Evolutionary conservation across 2,113 vertebrate genomes (phyloP).

Genomic region (Aspidoscelis tigris): DNA sequence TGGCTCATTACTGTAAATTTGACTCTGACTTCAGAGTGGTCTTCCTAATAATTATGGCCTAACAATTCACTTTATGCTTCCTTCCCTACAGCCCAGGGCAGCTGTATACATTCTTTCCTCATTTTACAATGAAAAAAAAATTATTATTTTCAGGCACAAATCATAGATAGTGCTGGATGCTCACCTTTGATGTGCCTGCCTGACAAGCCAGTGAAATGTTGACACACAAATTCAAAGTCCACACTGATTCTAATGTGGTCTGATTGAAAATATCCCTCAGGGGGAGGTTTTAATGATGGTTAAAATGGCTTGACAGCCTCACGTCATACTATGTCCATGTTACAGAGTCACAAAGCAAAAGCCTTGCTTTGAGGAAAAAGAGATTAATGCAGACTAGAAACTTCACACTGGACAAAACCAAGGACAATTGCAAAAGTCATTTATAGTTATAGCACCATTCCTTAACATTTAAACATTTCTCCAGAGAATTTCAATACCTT

Average conservation of each 20-base stretch:
- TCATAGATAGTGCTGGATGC: slow-evolving; percentile 13
- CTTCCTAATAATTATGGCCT: background rate
- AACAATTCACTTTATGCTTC: background rate
- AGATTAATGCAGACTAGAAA: slow-evolving; percentile 46
- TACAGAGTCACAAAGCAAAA: slow-evolving; percentile 51
- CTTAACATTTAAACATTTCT: background rate
- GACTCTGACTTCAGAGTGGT: background rate
- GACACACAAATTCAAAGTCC: slow-evolving; percentile 35
- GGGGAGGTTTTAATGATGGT: slow-evolving; percentile 53
- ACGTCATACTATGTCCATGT: slow-evolving; percentile 53
- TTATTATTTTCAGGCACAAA: background rate
- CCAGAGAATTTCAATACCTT: fast-evolving
- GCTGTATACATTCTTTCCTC: background rate
- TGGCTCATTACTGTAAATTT: background rate
- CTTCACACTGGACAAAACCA: slow-evolving; percentile 55
- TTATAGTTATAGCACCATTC: background rate
- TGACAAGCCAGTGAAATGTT: slow-evolving; percentile 35
- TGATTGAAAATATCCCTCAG: slow-evolving; percentile 58
- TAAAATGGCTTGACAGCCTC: slow-evolving; percentile 61
- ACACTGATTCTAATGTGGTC: slow-evolving; percentile 52
- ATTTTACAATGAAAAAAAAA: background rate
- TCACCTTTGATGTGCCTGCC: slow-evolving; percentile 32
- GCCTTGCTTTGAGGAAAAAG: slow-evolving; percentile 13
- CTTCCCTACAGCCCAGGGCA: background rate
- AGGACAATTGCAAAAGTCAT: slow-evolving; percentile 46